These are phyloP conservation scores for Magallana angulata DNA, from an alignment of 1,140 invertebrate genomes.

Conservation along the genomic window DNA sequence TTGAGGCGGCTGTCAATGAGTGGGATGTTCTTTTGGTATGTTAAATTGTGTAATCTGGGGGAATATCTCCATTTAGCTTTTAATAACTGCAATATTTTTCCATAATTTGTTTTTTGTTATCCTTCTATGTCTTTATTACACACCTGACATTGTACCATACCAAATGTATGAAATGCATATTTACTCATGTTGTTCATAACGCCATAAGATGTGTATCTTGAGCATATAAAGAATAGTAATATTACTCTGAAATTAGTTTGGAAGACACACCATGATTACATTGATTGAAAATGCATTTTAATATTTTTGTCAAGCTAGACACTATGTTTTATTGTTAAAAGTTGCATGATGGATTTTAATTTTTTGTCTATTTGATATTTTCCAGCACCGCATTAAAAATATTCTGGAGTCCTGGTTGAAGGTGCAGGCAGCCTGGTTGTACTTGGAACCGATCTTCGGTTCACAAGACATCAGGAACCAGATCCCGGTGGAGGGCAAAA, in stretches of 20 bases:
- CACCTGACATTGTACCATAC: too few species aligned
- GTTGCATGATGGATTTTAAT: too few species aligned
- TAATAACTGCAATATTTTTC: too few species aligned
- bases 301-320: background rate
- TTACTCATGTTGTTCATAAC: too few species aligned
- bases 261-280: background rate
- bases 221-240: too few species aligned
- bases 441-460: slow-evolving; percentile 80
- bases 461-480: slow-evolving; percentile 79
- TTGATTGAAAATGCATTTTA: background rate
- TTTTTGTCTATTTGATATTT: slow-evolving; percentile 38
- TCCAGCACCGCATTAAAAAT: slow-evolving; percentile 80
- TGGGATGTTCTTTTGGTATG: slow-evolving; percentile 77
- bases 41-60: too few species aligned
- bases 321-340: too few species aligned
- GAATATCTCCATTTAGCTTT: too few species aligned
- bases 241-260: background rate
- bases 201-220: too few species aligned
- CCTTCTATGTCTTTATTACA: too few species aligned
- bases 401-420: slow-evolving; percentile 80
- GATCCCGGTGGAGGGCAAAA: slow-evolving; percentile 79
- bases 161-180: too few species aligned
- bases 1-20: slow-evolving; percentile 82
- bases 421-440: slow-evolving; percentile 82
- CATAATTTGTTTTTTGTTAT: too few species aligned